Base-by-base conservation (phyloP, 2,888 invertebrate genomes). In the Allophyes oxyacanthae region DNA sequence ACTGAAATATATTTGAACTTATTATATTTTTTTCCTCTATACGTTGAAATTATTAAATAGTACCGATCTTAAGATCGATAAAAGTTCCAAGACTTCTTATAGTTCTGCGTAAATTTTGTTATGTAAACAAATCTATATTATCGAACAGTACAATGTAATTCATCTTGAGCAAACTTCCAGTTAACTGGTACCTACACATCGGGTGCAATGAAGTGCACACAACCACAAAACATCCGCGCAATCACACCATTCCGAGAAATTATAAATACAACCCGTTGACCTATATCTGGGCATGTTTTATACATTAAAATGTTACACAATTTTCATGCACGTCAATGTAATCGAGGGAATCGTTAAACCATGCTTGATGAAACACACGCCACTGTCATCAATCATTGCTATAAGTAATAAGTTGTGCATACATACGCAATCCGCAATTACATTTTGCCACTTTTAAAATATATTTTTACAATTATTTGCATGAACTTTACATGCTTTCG, bases 261-360 rank as follows among this genome's bases (percentile, higher is more conserved):
- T 87, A 88, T 87, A 89, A 87, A 88, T 84, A 86, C 81, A 83
- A 79, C 83, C 80, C 81, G 77, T 69, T 90, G 89, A 89, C 93
- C 92, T 85, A 91, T 90, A 87, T 92, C 71, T 77, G 75, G 78
- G 65, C 79, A 75, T 86, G 88, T 88, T 89, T 86, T 84, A 82
- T 80, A 84, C 85, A 88, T 89, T 84, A 87, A 86, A 86, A 82
- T 82, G 79, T 92, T 92, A 81, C 90, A 83, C 86, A 90, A 91
- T 86, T 86, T 89, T 85, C 72, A 81, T 83, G 79, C 79, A 67
- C 79, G 80, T 73, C 76, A 77, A 74, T 81, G 83, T 84, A 84
- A 86, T 82, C 74, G 67, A 77, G 73, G 74, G 77, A 76, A 79
- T 77, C 76, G 76, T 79, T 81, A 79, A 77, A 68, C 56, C 70